Conservation (phyloP, 2,113 vertebrate species). For the Engystomops pustulosus region DNA sequence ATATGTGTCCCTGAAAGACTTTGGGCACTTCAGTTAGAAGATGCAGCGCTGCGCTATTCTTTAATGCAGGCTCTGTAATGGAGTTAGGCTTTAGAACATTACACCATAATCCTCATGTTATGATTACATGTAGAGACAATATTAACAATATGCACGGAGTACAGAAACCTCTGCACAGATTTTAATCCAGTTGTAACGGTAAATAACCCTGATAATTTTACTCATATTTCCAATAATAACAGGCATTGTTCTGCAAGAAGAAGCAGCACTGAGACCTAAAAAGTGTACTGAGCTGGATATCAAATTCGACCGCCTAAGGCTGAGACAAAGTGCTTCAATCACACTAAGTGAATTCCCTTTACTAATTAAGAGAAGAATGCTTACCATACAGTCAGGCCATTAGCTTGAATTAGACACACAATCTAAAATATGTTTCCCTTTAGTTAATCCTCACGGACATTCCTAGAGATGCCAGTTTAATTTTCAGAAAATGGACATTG, state of each 20-base stretch:
- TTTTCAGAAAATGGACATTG: conserved; percentile 36
- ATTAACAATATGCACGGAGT: background rate
- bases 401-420: conserved; percentile 50
- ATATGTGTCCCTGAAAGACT: too few species aligned
- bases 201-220: conserved; percentile 36
- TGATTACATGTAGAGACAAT: background rate
- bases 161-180: background rate
- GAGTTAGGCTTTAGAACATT: background rate
- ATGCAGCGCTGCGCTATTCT: too few species aligned
- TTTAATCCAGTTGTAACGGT: background rate
- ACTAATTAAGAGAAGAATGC: conserved; percentile 47
- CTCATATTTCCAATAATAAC: conserved; percentile 17
- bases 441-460: conserved; percentile 23
- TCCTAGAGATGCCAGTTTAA: conserved; percentile 32
- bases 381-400: conserved; percentile 46
- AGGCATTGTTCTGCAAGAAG: conserved; percentile 37
- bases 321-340: conserved; percentile 45
- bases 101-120: background rate
- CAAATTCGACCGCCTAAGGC: conserved; percentile 41
- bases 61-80: too few species aligned
- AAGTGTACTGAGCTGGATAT: conserved; percentile 10
- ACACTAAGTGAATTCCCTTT: conserved; percentile 47
- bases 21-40: too few species aligned
- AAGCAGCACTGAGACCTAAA: conserved; percentile 13
- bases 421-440: conserved; percentile 47